Evolutionary conservation across 2,113 vertebrate genomes (phyloP).

Genomic region (Rhabdomys dilectus): DNA sequence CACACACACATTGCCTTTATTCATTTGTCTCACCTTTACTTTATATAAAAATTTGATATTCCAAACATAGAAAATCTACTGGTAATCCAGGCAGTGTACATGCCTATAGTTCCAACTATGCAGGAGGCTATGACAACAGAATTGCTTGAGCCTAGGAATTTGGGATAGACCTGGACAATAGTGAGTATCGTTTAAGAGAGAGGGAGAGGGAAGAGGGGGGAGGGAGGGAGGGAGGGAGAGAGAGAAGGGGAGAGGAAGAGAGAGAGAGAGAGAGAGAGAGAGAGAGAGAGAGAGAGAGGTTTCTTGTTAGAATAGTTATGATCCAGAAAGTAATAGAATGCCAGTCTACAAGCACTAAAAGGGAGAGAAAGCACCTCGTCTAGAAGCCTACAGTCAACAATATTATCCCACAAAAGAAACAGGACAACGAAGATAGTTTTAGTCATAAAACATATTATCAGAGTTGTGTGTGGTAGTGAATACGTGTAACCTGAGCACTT

Average conservation of each 20-base stretch:
- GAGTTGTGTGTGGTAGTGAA: neutral
- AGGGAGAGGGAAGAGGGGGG: too few species aligned
- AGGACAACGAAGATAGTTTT: neutral
- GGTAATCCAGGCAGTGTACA: neutral
- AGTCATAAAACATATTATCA: neutral
- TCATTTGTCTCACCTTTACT: conserved; percentile 17
- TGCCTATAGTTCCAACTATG: neutral
- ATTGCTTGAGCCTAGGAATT: neutral
- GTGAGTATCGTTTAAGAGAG: neutral
- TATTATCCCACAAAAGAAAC: neutral
- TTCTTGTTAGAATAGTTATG: neutral
- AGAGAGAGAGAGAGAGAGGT: neutral
- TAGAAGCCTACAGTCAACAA: neutral
- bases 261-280: neutral
- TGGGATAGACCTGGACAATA: neutral
- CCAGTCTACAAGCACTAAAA: neutral
- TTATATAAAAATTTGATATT: conserved; percentile 3
- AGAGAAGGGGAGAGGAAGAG: neutral
- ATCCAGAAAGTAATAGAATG: neutral
- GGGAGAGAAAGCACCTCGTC: neutral
- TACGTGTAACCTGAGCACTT: neutral
- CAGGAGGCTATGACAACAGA: neutral
- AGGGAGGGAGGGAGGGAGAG: too few species aligned
- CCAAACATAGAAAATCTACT: neutral
- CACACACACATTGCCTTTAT: neutral